Evolutionary conservation across 2,888 invertebrate genomes (phyloP), one percentile per base, ranked within the genome.

Genomic region (Pemphredon lugubris): DNA sequence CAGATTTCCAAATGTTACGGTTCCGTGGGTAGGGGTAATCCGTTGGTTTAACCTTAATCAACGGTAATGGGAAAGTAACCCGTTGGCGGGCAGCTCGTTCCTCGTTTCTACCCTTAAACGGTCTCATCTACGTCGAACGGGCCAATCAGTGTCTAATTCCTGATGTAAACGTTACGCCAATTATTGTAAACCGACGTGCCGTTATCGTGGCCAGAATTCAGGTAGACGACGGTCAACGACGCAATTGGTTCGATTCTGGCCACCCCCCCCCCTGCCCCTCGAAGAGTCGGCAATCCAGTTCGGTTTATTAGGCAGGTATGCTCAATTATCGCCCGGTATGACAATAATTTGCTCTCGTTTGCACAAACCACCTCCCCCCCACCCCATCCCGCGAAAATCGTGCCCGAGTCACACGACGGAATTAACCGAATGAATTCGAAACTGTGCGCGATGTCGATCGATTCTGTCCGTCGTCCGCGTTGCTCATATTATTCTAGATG

Each of bases 261-360:
- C 40, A 47, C 39, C 57, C 66, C n/a, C n/a, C n/a, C n/a, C n/a
- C n/a, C n/a, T n/a, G n/a, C n/a, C n/a, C n/a, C n/a, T 44, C 73
- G 79, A 79, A 75, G 69, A 75, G 73, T 73, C 54, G 72, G 59
- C 75, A 68, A 79, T 82, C 67, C 73, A 73, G 59, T 65, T 69
- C 73, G 70, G 83, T 84, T 83, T 84, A 84, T 84, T 84, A 83
- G 78, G 59, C 45, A 57, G 57, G 53, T 61, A 81, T 76, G 79
- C 73, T 83, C 82, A 82, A 84, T 84, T 84, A 83, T 83, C 83
- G 71, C 48, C n/a, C 58, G 73, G 69, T 75, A 78, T 73, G 77
- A 82, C 83, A 79, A 84, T 84, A 83, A 85, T 84, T 83, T 77
- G 69, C 65, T 64, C 74, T 66, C 71, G 74, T 83, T 77, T 76